Percentiles rank a stretch among this genome's conserved stretches.
These are phyloP conservation scores for Eurystomus gularis DNA, from an alignment of 2,113 vertebrate species.

Conservation along the genomic window DNA sequence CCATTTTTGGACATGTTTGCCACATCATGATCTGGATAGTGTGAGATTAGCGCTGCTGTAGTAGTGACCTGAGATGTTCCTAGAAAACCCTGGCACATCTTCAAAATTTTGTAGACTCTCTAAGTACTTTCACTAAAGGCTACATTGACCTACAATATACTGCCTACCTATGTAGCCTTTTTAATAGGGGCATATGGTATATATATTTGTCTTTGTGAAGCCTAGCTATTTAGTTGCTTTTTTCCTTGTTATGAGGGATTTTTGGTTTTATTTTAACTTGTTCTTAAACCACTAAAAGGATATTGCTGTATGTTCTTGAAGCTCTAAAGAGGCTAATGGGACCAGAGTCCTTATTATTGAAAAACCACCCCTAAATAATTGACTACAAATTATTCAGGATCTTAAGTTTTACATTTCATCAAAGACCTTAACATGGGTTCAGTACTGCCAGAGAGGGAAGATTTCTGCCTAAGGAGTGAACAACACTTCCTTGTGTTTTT, in stretches of 20 bases:
- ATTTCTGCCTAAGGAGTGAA: not conserved
- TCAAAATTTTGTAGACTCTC: not conserved
- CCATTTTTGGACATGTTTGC: not conserved
- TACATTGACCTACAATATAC: not conserved
- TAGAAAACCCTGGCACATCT: not conserved
- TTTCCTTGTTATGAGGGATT: not conserved
- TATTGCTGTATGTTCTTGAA: not conserved
- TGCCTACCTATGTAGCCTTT: not conserved
- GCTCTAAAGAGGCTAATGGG: not conserved
- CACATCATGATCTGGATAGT: not conserved
- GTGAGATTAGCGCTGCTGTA: not conserved
- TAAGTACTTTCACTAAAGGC: not conserved
- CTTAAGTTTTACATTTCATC: not conserved
- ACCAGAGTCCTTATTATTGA: not conserved
- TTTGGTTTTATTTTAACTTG: not conserved
- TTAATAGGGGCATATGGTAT: not conserved
- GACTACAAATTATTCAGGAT: not conserved
- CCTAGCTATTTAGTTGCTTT: not conserved
- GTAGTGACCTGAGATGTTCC: not conserved
- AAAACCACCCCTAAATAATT: not conserved
- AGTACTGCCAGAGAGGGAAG: constrained; percentile 1
- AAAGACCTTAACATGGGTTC: not conserved
- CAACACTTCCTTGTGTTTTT: constrained; percentile 1
- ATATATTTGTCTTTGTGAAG: not conserved
- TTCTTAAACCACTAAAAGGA: not conserved